Evolutionary conservation across 1,140 invertebrate species (phyloP).

Genomic region (Medauroidea extradentata): DNA sequence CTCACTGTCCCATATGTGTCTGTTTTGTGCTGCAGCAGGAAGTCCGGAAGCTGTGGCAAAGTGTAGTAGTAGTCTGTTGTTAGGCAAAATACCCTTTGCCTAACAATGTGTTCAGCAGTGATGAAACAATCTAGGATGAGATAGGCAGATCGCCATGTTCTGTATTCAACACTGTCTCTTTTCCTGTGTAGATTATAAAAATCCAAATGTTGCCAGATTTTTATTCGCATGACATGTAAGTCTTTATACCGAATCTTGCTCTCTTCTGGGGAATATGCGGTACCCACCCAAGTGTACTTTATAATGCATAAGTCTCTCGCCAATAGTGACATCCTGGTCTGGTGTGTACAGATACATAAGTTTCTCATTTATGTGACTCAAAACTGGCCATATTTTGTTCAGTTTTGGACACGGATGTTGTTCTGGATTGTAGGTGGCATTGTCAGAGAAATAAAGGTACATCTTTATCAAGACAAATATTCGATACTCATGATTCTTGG

Average conservation of each 20-base stretch:
- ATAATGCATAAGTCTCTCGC: conserved; percentile 15
- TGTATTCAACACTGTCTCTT: conserved; percentile 1
- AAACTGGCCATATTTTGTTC: too few species aligned
- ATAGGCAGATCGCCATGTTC: conserved; percentile 1
- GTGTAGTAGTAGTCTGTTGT: too few species aligned
- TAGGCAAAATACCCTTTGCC: too few species aligned
- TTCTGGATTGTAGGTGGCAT: too few species aligned
- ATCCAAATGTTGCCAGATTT: background rate
- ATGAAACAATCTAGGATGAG: too few species aligned
- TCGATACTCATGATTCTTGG: too few species aligned
- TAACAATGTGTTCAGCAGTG: too few species aligned
- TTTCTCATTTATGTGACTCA: too few species aligned
- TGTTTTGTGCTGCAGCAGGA: background rate
- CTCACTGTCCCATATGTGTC: conserved; percentile 6
- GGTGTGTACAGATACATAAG: conserved; percentile 1
- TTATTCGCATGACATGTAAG: conserved; percentile 12
- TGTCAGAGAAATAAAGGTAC: too few species aligned
- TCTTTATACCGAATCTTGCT: conserved; percentile 18
- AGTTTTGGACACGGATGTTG: too few species aligned
- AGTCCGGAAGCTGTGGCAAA: background rate
- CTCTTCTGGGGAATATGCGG: conserved; percentile 18
- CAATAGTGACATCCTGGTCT: conserved; percentile 8
- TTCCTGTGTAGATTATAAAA: background rate
- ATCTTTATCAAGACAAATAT: too few species aligned
- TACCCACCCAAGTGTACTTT: conserved; percentile 17